Base-by-base conservation (phyloP, 2,797 vertebrate species). In the Eidolon dupreanum region DNA sequence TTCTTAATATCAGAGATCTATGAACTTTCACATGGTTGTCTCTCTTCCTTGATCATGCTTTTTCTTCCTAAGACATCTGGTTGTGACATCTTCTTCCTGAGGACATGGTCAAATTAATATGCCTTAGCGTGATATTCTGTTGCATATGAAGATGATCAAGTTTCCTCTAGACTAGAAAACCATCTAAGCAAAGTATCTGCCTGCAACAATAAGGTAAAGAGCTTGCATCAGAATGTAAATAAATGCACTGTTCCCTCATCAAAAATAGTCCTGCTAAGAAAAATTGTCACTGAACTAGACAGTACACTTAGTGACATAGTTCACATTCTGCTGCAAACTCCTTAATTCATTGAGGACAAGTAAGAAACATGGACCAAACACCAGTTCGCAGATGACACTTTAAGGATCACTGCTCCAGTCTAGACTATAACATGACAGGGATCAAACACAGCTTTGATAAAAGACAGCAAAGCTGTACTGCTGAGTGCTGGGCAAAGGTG, bases 361-460 rank as follows among this genome's bases (percentile, higher is more conserved):
- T 65, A 46, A 71, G 89, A 96, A 96, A 74, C 41, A 79, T 49
- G 49, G 73, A 65, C 24, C 65, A 93, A 87, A 96, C 43, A 22
- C 20, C 84, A 71, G 75, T 73, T 88, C 49, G 68, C 38, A 59
- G 49, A 71, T 8, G 89, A 70, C 33, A 90, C 75, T 94, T 91
- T 94, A 43, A 96, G 93, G 53, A 78, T 89, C 65, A 55, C 13
- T 46, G 74, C n/a, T 41, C 12, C 90, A 38, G 46, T 84, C 28
- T 17, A 94, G 86, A 91, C n/a, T 91, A 26, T 24, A 90, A 88
- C 84, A 77, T 31, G 95, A 93, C 49, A 95, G 87, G 95, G 70
- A 93, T 95, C 79, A 96, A 75, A 87, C 28, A 61, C 3, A 33
- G 38, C 49, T 78, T 81, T 68, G 57, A 93, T 68, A 78, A 97